phyloP scores from a whole-genome alignment of 2,888 invertebrate genomes.

The Anoplius nigerrimus region DNA sequence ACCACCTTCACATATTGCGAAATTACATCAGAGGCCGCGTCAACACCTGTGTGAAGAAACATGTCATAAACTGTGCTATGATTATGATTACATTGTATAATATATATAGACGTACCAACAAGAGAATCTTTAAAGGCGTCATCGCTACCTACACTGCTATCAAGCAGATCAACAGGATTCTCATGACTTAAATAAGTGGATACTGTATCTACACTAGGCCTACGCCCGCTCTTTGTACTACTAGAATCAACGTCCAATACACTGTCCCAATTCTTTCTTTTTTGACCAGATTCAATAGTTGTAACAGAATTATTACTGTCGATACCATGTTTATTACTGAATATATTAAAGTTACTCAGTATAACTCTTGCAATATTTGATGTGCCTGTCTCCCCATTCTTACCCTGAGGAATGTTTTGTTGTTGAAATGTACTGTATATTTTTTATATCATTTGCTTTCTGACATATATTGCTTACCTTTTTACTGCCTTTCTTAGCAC shows the following conservation, averaged over 20 bases:
- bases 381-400: conserved; percentile 76
- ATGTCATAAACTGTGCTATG: conserved; percentile 13
- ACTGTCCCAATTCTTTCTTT: conserved; percentile 71
- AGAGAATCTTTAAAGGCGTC: conserved; percentile 80
- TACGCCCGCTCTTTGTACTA: conserved; percentile 85
- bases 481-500: conserved; percentile 74
- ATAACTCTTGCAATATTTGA: conserved; percentile 86
- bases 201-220: conserved; percentile 91
- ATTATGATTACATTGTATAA: conserved; percentile 14
- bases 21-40: conserved; percentile 80
- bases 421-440: background rate
- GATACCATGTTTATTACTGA: conserved; percentile 77
- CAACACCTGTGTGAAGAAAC: conserved; percentile 73
- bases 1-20: conserved; percentile 84
- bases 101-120: conserved; percentile 72
- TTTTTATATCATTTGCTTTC: background rate
- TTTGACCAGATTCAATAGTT: conserved; percentile 60
- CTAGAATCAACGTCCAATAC: conserved; percentile 82
- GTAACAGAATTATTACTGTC: conserved; percentile 63
- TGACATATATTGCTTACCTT: conserved; percentile 66
- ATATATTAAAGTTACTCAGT: conserved; percentile 88
- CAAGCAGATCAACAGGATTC: conserved; percentile 83
- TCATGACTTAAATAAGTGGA: conserved; percentile 93
- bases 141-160: conserved; percentile 84
- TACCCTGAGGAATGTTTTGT: conserved; percentile 52